Conservation (phyloP, 2,888 invertebrate genomes). For the Hypsopygia costalis region DNA sequence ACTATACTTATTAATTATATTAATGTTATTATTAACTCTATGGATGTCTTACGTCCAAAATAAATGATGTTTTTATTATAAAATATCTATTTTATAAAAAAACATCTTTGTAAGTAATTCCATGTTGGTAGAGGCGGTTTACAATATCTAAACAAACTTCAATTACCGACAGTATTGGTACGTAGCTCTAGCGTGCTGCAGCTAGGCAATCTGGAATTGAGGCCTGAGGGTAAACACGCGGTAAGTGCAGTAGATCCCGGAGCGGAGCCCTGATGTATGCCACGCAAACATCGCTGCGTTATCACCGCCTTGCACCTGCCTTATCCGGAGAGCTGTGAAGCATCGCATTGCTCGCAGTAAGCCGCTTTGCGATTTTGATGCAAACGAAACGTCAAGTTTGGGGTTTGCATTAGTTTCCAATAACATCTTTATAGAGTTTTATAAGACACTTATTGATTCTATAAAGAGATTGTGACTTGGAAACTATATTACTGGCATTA, state of each 20-base stretch:
- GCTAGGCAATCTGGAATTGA: slow-evolving; percentile 38
- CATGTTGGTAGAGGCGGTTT: no score
- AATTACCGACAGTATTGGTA: slow-evolving; percentile 19
- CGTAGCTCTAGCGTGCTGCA: slow-evolving; percentile 23
- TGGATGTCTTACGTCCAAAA: no score
- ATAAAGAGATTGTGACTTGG: no score
- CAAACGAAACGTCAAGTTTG: slow-evolving; percentile 17
- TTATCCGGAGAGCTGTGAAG: slow-evolving; percentile 34
- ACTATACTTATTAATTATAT: no score
- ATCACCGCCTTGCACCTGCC: slow-evolving; percentile 64
- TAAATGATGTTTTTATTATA: no score
- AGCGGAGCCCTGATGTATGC: slow-evolving; percentile 41
- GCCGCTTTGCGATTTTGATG: slow-evolving; percentile 19
- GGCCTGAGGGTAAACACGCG: slow-evolving; percentile 40
- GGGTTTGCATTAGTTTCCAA: neutral
- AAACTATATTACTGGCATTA: no score
- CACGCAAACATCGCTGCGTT: slow-evolving; percentile 56
- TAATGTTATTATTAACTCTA: no score
- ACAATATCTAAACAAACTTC: no score
- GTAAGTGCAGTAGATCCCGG: slow-evolving; percentile 32
- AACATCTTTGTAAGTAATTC: no score
- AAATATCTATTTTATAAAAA: no score
- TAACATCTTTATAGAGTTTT: no score
- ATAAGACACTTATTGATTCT: no score
- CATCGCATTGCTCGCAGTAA: slow-evolving; percentile 10